These are phyloP conservation scores for Mus pahari DNA, from an alignment of 2,113 vertebrate species.

Conservation along the genomic window DNA sequence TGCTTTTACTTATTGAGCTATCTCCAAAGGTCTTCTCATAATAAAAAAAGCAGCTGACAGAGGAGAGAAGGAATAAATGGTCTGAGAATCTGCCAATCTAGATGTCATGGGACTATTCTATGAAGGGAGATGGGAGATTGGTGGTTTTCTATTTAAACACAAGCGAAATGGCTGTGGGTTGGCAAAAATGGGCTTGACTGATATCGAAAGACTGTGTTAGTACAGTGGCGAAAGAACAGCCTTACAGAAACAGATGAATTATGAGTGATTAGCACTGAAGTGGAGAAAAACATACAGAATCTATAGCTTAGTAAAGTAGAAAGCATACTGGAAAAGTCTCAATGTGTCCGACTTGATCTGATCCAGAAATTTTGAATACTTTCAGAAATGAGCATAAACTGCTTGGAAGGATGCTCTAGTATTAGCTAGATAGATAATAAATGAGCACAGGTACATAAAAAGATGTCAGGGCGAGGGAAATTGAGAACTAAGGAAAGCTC, in stretches of 20 bases:
- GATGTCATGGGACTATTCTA: not conserved
- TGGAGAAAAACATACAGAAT: not conserved
- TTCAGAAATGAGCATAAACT: slow-evolving; percentile 14
- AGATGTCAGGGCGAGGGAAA: not conserved
- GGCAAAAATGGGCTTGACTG: not conserved
- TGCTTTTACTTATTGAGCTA: not conserved
- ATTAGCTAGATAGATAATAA: not conserved
- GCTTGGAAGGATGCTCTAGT: not conserved
- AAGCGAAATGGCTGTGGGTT: not conserved
- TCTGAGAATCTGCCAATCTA: not conserved
- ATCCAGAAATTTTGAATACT: not conserved
- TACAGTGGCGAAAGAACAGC: not conserved
- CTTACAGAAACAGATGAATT: not conserved
- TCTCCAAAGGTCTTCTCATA: not conserved
- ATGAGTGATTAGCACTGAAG: not conserved
- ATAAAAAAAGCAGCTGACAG: not conserved
- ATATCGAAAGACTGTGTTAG: not conserved
- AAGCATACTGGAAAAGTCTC: not conserved
- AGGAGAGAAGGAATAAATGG: not conserved
- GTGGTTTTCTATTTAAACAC: not conserved
- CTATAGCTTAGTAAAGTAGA: not conserved
- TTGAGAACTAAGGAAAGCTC: not conserved
- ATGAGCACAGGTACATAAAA: not conserved
- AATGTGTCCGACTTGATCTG: not conserved
- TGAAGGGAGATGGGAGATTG: not conserved